Conservation (phyloP, 2,888 invertebrate species). For the Muschampia plurimacula region DNA sequence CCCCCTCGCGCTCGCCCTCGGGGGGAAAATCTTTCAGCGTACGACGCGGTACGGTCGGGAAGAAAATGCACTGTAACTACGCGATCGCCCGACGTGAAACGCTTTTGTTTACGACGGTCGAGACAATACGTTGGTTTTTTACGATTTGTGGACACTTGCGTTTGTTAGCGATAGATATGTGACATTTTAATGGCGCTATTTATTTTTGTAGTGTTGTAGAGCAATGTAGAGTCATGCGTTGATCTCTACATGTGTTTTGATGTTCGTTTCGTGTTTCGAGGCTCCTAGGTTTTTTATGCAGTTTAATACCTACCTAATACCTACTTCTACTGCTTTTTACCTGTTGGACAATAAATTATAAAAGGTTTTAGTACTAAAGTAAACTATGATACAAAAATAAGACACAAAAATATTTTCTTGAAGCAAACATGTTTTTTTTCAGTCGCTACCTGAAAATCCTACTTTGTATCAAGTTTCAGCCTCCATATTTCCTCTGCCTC, state of each 20-base stretch:
- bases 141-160: not conserved
- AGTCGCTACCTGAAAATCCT: conserved; percentile 77
- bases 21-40: conserved; percentile 79
- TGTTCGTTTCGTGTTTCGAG: not conserved
- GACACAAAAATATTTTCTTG: not conserved
- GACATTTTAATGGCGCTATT: not conserved
- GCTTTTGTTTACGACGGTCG: not conserved
- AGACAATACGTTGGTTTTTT: conserved; percentile 1
- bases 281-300: not conserved
- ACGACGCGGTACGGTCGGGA: conserved; percentile 68
- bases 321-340: not conserved
- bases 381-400: not conserved
- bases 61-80: conserved; percentile 58
- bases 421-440: conserved; percentile 44
- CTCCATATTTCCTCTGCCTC: conserved; percentile 77
- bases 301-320: not conserved
- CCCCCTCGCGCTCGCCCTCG: conserved; percentile 50
- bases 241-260: conserved; percentile 1
- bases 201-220: not conserved
- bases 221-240: not conserved
- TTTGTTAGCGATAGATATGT: not conserved
- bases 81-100: not conserved
- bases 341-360: no score
- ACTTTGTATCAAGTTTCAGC: conserved; percentile 80
- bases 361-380: no score